Evolutionary conservation across 2,888 invertebrate species (phyloP).

Genomic region (Mimumesa dahlbomi): DNA sequence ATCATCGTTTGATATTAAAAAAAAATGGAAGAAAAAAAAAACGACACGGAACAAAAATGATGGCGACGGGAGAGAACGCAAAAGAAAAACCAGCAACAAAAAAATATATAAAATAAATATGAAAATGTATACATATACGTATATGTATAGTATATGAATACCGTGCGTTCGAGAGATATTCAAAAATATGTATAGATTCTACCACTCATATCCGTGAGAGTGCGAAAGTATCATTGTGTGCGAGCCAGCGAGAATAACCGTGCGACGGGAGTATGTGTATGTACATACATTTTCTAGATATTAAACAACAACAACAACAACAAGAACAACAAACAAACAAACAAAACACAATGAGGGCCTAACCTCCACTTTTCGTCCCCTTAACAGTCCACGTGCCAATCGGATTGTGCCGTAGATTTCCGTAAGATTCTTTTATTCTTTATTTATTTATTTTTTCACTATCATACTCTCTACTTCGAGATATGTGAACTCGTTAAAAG

Average conservation of each 20-base stretch:
- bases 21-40: no score
- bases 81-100: background rate
- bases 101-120: conserved; percentile 4
- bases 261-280: background rate
- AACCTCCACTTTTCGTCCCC: conserved; percentile 43
- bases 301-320: no score
- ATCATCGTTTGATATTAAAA: conserved; percentile 33
- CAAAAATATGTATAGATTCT: no score
- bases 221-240: conserved; percentile 7
- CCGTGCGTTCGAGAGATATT: conserved; percentile 11
- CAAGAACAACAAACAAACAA: no score
- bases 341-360: conserved; percentile 42
- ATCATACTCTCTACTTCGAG: background rate
- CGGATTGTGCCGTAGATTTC: background rate
- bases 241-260: background rate
- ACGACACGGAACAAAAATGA: background rate
- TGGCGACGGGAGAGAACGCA: background rate
- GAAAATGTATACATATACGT: background rate
- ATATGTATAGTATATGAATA: background rate
- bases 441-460: background rate
- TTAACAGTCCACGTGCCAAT: conserved; percentile 20
- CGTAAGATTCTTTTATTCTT: background rate
- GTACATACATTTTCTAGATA: conserved; percentile 42
- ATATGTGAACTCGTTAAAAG: no score
- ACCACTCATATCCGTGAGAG: conserved; percentile 29